Percentiles rank a stretch among this genome's conserved stretches.
phyloP scores from a whole-genome alignment of 2,888 invertebrate species.

The Meta bourneti region DNA sequence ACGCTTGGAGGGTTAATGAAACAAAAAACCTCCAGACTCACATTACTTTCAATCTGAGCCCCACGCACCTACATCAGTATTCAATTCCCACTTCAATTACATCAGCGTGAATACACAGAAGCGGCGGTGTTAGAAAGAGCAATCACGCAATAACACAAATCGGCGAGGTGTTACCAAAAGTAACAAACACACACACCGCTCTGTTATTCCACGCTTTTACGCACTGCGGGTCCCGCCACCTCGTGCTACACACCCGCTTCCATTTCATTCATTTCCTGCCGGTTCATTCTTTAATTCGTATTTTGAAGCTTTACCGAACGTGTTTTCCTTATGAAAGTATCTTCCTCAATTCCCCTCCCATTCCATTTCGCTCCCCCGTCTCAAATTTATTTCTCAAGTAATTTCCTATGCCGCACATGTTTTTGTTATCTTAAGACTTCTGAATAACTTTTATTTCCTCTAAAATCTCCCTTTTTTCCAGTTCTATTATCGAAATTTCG shows the following conservation, averaged over 20 bases:
- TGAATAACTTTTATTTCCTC: slow-evolving; percentile 71
- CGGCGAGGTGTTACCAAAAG: background rate
- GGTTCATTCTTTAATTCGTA: slow-evolving; percentile 20
- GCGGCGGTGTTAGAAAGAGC: no score
- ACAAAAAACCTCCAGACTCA: no score
- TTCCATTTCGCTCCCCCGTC: background rate
- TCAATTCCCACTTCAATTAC: no score
- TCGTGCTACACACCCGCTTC: background rate
- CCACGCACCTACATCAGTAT: no score
- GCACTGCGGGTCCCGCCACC: background rate
- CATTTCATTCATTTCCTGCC: slow-evolving; percentile 8
- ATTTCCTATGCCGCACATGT: slow-evolving; percentile 67
- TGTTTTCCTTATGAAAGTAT: slow-evolving; percentile 34
- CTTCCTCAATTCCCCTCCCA: background rate
- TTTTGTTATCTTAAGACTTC: slow-evolving; percentile 56
- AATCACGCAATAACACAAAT: no score
- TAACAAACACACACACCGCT: background rate
- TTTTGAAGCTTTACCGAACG: slow-evolving; percentile 14
- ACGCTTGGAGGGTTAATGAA: no score
- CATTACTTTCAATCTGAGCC: no score
- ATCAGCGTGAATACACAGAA: no score
- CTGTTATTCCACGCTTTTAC: background rate
- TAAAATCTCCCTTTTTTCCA: slow-evolving; percentile 58
- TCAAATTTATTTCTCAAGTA: slow-evolving; percentile 64
- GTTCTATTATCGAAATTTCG: slow-evolving; percentile 61